phyloP scores from a whole-genome alignment of 1,140 invertebrate genomes.

The Hyphantria cunea region DNA sequence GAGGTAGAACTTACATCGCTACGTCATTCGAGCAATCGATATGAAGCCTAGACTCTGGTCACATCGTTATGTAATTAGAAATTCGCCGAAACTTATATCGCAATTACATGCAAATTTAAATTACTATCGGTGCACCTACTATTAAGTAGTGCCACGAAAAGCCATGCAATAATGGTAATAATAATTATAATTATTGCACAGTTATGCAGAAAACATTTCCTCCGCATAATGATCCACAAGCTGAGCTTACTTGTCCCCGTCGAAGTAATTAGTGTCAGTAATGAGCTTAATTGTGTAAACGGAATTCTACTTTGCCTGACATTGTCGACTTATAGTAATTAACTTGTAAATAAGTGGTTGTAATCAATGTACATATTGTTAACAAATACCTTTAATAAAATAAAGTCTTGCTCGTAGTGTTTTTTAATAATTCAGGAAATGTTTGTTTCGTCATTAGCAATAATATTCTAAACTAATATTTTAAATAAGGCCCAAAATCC shows the following conservation, averaged over 20 bases:
- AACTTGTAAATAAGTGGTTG: slow-evolving; percentile 27
- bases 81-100: too few species aligned
- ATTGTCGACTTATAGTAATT: slow-evolving; percentile 24
- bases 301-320: slow-evolving; percentile 34
- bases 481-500: too few species aligned
- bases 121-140: slow-evolving; percentile 33
- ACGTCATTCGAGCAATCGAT: too few species aligned
- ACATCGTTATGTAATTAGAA: too few species aligned
- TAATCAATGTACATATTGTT: slow-evolving; percentile 15
- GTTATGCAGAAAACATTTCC: slow-evolving; percentile 47
- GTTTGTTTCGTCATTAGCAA: slow-evolving; percentile 13
- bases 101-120: slow-evolving; percentile 30
- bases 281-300: slow-evolving; percentile 48
- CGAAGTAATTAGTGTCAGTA: slow-evolving; percentile 42
- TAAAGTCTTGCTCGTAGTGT: slow-evolving; percentile 17
- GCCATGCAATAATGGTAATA: slow-evolving; percentile 36
- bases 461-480: too few species aligned
- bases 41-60: too few species aligned
- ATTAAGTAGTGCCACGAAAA: slow-evolving; percentile 33
- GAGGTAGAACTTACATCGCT: too few species aligned
- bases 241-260: slow-evolving; percentile 50
- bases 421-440: slow-evolving; percentile 18
- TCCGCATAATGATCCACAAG: slow-evolving; percentile 31
- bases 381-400: slow-evolving; percentile 21
- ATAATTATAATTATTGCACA: slow-evolving; percentile 42